Evolutionary conservation across 2,797 vertebrate species (phyloP), one percentile per base, ranked within the genome.

Genomic region (Brachyalestes nurse): DNA sequence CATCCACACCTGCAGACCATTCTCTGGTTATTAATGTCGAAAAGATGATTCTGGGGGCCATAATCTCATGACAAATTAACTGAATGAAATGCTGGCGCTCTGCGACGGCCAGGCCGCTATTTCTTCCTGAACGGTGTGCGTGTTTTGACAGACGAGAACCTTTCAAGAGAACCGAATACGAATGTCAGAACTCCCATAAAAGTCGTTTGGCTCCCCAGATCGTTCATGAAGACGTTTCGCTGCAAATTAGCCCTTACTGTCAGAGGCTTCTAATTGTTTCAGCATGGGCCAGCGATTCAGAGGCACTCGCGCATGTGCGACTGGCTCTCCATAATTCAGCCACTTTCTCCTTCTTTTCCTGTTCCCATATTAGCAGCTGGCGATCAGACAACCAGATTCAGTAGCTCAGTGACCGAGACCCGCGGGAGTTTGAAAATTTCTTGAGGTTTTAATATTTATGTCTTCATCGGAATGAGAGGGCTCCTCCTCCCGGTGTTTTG

Each of bases 221-320:
- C 86, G 76, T 67, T 73, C 81, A 74, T 61, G 0, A 66, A 86
- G 83, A 86, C 83, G 12, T 61, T 75, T 65, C 23, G 58, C 80
- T 75, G 83, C 83, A 87, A 91, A 85, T 85, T 82, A 83, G 83
- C 73, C 76, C 81, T 72, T 6, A 83, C 84, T 76, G 81, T 88
- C 87, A 58, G 75, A 49, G 87, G 76, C 81, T 1, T 83, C 57
- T 89, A 88, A 89, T 86, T 82, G 82, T 66, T 91, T 90, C 90
- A 90, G 34, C 79, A 88, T 90, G 90, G 86, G 57, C 51, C 5
- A 80, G 82, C 88, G 84, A 87, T 89, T 86, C 83, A 76, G 74
- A 84, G 84, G 86, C 83, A 8, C 64, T 0, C 5, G n/a, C 72
- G 62, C 77, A 6, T 78, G 84, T 82, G 82, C 83, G 70, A 80